Evolutionary conservation across 2,797 vertebrate species (phyloP).

Genomic region (Lepus townsendii): DNA sequence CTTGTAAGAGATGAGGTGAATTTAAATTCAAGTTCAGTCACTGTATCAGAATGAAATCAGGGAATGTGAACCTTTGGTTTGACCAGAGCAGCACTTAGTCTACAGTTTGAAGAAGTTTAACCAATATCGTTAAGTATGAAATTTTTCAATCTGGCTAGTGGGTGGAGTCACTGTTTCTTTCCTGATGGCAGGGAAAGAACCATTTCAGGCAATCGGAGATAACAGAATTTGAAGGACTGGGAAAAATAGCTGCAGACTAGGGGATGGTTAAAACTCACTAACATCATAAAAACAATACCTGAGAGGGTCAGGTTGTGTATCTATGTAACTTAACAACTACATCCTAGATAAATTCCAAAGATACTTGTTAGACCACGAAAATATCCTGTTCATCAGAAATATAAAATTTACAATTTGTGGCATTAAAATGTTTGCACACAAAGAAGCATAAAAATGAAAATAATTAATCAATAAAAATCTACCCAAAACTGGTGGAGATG

Average conservation of each 20-base stretch:
- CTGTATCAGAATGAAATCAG: not conserved
- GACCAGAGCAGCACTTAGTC: not conserved
- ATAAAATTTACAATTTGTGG: not conserved
- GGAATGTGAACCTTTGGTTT: not conserved
- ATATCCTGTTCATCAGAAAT: not conserved
- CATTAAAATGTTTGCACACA: not conserved
- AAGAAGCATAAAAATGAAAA: constrained; percentile 20
- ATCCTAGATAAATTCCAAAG: not conserved
- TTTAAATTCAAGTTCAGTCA: not conserved
- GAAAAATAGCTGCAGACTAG: not conserved
- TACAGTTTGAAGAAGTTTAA: not conserved
- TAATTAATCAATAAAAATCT: not conserved
- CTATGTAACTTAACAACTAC: not conserved
- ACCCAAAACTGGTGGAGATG: not conserved
- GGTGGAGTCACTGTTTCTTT: not conserved
- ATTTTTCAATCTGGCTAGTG: not conserved
- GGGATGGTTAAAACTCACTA: not conserved
- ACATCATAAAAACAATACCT: not conserved
- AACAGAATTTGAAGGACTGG: not conserved
- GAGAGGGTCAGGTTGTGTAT: not conserved
- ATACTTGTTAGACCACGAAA: not conserved
- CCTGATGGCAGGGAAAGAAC: not conserved
- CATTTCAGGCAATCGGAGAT: not conserved
- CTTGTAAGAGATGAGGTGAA: not conserved
- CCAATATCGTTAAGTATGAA: not conserved